Base-by-base conservation (phyloP, 2,113 vertebrate species). In the Paramisgurnus dabryanus region DNA sequence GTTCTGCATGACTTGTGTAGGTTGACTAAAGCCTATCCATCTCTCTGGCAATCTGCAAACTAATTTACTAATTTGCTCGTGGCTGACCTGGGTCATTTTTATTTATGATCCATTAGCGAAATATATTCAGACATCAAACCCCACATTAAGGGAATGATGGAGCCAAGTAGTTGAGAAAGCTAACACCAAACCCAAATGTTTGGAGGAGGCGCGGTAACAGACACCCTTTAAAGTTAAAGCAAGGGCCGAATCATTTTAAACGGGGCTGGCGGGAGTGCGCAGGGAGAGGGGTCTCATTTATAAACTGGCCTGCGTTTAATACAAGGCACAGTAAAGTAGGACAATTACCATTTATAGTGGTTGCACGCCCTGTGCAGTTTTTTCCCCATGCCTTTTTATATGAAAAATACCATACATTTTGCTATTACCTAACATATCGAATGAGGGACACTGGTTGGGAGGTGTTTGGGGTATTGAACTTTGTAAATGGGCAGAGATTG, bases 51-150 rank as follows among this genome's bases (percentile, higher is more conserved):
- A 84, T 85, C 75, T 83, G 79, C 84, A 89, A 89, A 88, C 81
- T 89, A 82, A 90, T 92, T 91, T 91, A 85, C 89, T 90, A 90
- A 93, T 92, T 92, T 91, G 87, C 84, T 86, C 83, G 82, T 70
- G 84, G 85, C 82, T 87, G 83, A 91, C 82, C 86, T 67, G 18
- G 84, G 85, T 85, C 79, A 86, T 87, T 89, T 89, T 86, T 86
- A 86, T 90, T 92, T 89, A 89, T 90, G 87, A 84, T 89, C 89
- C 90, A 92, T 89, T 86, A 90, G 69, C 79, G 81, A 87, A 92
- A 93, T 91, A 63, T 87, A 91, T 88, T 89, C 87, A 88, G 83
- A 89, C 88, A 89, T 88, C 86, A 87, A 82, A 87, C 80, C 83
- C 71, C 40, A 74, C 81, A 80, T 86, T 83, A 86, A 83, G 64